phyloP scores from a whole-genome alignment of 2,888 invertebrate genomes.

The Sturmia bella region DNA sequence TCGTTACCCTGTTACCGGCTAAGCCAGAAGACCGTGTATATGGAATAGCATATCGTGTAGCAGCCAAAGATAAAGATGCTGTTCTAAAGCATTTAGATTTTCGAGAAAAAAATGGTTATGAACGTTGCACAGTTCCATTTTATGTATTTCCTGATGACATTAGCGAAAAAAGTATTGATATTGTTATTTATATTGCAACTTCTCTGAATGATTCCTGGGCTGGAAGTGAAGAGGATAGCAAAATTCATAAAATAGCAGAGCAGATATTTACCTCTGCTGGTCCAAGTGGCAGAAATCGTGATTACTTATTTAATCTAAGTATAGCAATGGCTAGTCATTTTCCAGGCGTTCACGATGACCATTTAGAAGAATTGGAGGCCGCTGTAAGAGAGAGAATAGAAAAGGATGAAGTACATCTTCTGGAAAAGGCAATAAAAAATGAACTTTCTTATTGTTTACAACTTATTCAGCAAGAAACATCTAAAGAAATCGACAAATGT shows the following conservation, averaged over 20 bases:
- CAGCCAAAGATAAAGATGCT: conserved; percentile 85
- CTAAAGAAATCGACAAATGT: conserved; percentile 32
- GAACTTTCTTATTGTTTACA: conserved; percentile 72
- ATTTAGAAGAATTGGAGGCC: conserved; percentile 88
- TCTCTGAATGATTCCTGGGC: conserved; percentile 90
- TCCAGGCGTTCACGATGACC: conserved; percentile 88
- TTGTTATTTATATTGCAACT: conserved; percentile 88
- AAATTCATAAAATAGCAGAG: conserved; percentile 89
- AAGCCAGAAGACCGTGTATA: conserved; percentile 87
- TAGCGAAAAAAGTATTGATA: conserved; percentile 53
- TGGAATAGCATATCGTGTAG: conserved; percentile 96
- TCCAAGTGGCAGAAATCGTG: conserved; percentile 94
- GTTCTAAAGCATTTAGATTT: conserved; percentile 93
- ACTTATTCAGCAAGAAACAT: conserved; percentile 37
- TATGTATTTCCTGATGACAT: conserved; percentile 81
- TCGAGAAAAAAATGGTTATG: conserved; percentile 96
- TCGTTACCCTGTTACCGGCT: conserved; percentile 90
- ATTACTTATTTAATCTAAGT: conserved; percentile 94
- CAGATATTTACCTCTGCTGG: conserved; percentile 89
- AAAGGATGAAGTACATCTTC: conserved; percentile 70
- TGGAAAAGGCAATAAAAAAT: conserved; percentile 72
- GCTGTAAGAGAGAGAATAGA: conserved; percentile 81
- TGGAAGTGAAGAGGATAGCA: conserved; percentile 83
- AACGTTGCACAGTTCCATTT: conserved; percentile 87
- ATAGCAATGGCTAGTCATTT: conserved; percentile 89